Base-by-base conservation (phyloP, 2,797 vertebrate genomes). In the Anguilla marmorata region DNA sequence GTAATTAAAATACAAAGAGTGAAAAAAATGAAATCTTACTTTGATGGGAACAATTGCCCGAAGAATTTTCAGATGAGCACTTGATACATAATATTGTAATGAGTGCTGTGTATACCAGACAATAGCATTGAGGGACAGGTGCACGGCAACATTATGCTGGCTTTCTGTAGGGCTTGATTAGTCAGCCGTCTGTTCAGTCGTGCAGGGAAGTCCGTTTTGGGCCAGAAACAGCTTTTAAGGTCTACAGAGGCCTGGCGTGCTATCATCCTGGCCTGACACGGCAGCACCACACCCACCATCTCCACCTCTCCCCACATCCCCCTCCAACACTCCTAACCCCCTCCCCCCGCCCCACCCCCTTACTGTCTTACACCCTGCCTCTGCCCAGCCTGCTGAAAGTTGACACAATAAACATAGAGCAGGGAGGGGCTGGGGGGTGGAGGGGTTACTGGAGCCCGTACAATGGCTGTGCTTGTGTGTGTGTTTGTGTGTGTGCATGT, bases 141-240 rank as follows among this genome's bases (percentile, higher is more conserved):
- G 89, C 84, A 54, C 48, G 66, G 50, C 72, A 87, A 58, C 63
- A 27, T 84, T 86, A 66, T 86, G 87, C 72, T 89, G 87, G 41
- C 30, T 86, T 89, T 88, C 63, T 88, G 60, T 85, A 76, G 89
- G 87, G 89, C 85, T 88, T 86, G 87, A 86, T 87, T 88, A 83
- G 88, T 52, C 85, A 54, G 3, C 21, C 87, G 87, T 90, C 87
- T 80, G 7, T 89, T 88, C 84, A 89, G 86, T 63, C 83, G 27
- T 0, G 27, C 76, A 33, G 30, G 88, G 91, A 91, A 89, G 9
- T 21, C 37, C 66, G 50, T 52, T 41, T 69, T 82, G 52, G 85
- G 58, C 88, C 0, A 85, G 14, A 86, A 12, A 85, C 89, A 85
- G n/a, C 27, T 9, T 2, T 24, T 45, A 19, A 89, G 6, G 0